Base-by-base conservation (phyloP, 2,888 invertebrate genomes). In the Epistrophe grossulariae region DNA sequence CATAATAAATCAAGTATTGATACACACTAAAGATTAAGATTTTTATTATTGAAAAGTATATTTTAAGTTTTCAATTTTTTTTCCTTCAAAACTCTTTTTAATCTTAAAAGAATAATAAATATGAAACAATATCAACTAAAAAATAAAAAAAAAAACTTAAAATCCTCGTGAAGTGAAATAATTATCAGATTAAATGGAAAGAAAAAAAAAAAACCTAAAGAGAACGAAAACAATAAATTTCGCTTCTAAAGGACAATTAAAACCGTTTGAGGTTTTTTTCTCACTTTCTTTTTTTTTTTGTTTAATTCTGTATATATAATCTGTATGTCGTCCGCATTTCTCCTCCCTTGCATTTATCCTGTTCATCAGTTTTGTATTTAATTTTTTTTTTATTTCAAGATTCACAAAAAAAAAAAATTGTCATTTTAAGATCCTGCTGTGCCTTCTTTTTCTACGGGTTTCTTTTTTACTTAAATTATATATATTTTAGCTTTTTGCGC, bases 181-280 rank as follows among this genome's bases (percentile, higher is more conserved):
- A 85, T 82, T 85, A 85, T 82, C 82, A 82, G 85, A 85, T 85
- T 85, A 78, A 77, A 50, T 40, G 52, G 38, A 48, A n/a, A 59
- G 31, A 48, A 24, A 24, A 24, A 48, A 24, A 24, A 48, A 60
- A 60, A 19, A 43, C 17, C 57, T 40, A 10, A n/a, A 52, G 24
- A 71, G 72, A 62, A 68, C 79, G 28, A 3, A 24, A 57, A 85
- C 87, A 79, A 76, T 83, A 87, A 83, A 87, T 82, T 87, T 71
- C 52, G 64, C 79, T 82, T 71, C 71, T n/a, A 57, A 79, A 57
- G 76, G 64, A 87, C 87, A 87, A 87, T 87, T 87, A 87, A 79
- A 83, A 79, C 59, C 48, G 68, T 79, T 74, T 62, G 48, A 57
- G 55, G 55, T 76, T 57, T 52, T 66, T 17, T 50, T 57, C 35